A percentile compares a stretch with the other conserved stretches of the same genome.
Evolutionary conservation across 1,140 invertebrate genomes (phyloP).

Genomic region (Ruditapes philippinarum): DNA sequence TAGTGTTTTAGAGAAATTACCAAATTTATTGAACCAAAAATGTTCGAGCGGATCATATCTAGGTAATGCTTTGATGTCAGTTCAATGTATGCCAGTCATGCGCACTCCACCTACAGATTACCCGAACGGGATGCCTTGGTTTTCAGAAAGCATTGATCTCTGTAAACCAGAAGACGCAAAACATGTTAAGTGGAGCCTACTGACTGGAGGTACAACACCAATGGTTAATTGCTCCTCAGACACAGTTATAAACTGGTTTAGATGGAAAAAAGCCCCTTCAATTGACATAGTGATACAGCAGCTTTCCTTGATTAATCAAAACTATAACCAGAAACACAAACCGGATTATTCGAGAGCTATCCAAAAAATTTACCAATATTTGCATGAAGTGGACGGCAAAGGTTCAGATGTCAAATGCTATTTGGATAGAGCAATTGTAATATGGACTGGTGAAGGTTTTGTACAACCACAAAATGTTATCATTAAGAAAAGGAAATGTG

Average conservation of each 20-base stretch:
- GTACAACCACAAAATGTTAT: neutral
- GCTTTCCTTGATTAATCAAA: neutral
- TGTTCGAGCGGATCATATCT: neutral
- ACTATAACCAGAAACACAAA: constrained; percentile 8
- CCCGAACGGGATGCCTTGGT: constrained; percentile 31
- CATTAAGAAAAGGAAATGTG: neutral
- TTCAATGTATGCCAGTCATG: neutral
- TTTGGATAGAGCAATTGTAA: neutral
- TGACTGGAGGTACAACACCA: constrained; percentile 1
- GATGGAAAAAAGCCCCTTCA: neutral
- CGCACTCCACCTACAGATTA: neutral
- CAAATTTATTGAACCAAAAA: neutral
- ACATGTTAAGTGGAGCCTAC: neutral
- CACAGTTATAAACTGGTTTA: neutral
- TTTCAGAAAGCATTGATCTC: neutral
- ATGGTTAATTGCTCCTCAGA: constrained; percentile 21
- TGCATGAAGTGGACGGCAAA: neutral
- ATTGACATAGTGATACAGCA: neutral
- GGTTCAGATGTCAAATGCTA: neutral
- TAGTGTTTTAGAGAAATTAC: neutral
- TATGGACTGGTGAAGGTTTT: constrained; percentile 28
- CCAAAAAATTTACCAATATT: constrained; percentile 9
- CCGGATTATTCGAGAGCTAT: constrained; percentile 4
- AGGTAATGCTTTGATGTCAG: neutral
- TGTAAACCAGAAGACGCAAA: constrained; percentile 6